Percentiles rank a stretch among this genome's conserved stretches.
phyloP scores from a whole-genome alignment of 2,113 vertebrate species.

The Bothrops jararaca region DNA sequence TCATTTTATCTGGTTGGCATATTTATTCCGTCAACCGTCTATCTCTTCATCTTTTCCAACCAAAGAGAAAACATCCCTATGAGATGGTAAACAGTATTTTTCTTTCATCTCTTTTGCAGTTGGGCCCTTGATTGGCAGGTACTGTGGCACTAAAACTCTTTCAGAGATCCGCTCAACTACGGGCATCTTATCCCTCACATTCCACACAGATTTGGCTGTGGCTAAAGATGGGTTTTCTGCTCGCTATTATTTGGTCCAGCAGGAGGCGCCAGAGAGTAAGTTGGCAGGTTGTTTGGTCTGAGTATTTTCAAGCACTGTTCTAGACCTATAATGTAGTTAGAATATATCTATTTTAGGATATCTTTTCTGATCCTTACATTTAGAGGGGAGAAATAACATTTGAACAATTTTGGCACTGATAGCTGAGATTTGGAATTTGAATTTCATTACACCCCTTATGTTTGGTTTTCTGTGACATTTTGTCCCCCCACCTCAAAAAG shows the following conservation, averaged over 20 bases:
- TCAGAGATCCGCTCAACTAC: conserved; percentile 92
- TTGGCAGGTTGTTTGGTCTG: conserved; percentile 28
- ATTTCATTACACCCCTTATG: not conserved
- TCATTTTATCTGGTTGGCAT: not conserved
- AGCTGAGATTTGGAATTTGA: not conserved
- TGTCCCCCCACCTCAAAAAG: not conserved
- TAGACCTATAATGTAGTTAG: not conserved
- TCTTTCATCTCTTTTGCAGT: conserved; percentile 73
- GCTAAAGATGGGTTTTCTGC: conserved; percentile 97
- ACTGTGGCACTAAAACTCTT: conserved; percentile 91
- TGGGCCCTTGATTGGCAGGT: conserved; percentile 92
- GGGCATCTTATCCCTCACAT: conserved; percentile 89
- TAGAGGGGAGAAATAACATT: not conserved
- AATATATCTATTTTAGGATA: not conserved
- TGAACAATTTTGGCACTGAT: not conserved
- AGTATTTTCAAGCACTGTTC: not conserved
- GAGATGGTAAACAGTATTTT: conserved; percentile 33
- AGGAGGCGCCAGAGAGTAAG: conserved; percentile 92
- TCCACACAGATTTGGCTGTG: conserved; percentile 96
- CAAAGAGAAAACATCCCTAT: not conserved
- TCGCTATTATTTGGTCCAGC: conserved; percentile 89
- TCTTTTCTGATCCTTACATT: not conserved
- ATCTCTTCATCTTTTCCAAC: not conserved
- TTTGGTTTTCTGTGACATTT: not conserved
- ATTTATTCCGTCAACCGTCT: not conserved